phyloP scores from a whole-genome alignment of 1,140 invertebrate species.

The Phymorhynchus buccinoides region DNA sequence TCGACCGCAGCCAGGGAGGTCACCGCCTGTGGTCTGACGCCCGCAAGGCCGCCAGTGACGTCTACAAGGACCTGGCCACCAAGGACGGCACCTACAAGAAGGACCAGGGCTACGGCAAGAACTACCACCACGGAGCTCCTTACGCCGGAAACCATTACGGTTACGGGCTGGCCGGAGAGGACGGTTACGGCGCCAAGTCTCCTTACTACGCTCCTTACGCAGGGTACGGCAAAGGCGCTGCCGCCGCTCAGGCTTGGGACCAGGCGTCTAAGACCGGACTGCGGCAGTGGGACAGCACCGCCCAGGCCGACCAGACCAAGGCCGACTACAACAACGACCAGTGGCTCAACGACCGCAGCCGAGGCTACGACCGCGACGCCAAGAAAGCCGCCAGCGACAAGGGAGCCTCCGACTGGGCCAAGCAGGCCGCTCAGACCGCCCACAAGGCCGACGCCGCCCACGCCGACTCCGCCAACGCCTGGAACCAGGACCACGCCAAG shows the following conservation, averaged over 20 bases:
- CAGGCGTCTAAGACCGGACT: constrained; percentile 17
- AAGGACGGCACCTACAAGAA: constrained; percentile 36
- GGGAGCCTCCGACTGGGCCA: constrained; percentile 39
- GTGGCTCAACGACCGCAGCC: constrained; percentile 39
- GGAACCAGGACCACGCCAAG: constrained; percentile 23
- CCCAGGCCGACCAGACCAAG: constrained; percentile 24
- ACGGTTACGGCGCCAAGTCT: constrained; percentile 32
- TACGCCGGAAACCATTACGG: neutral
- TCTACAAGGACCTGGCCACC: constrained; percentile 39
- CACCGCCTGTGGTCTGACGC: constrained; percentile 36
- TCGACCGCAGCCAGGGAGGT: constrained; percentile 33
- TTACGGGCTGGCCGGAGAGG: constrained; percentile 35
- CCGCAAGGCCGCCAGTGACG: constrained; percentile 35
- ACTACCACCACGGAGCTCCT: too few species aligned
- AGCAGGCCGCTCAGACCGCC: constrained; percentile 24
- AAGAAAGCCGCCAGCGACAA: constrained; percentile 15
- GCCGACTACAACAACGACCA: constrained; percentile 34
- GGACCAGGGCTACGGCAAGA: constrained; percentile 6
- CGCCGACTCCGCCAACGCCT: constrained; percentile 37
- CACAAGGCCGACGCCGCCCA: constrained; percentile 12
- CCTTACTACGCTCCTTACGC: neutral
- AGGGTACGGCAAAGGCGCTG: neutral
- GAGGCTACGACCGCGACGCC: constrained; percentile 33
- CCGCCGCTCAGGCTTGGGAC: constrained; percentile 30
- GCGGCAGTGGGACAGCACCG: neutral